Evolutionary conservation across 1,140 invertebrate genomes (phyloP).

Genomic region (Leucophenga varia): DNA sequence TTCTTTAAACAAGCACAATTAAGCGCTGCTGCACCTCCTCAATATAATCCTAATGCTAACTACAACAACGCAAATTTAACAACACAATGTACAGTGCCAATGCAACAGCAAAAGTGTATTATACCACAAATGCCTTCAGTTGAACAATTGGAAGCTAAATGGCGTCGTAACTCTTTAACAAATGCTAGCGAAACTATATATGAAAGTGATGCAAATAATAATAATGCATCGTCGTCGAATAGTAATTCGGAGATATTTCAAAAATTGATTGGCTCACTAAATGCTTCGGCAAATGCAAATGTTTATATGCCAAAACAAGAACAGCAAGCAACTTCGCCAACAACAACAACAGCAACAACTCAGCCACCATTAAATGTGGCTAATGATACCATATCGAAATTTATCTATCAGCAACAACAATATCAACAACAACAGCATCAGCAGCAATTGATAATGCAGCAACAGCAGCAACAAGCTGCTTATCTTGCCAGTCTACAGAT

Average conservation of each 20-base stretch:
- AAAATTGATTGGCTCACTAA: constrained; percentile 42
- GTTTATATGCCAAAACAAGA: constrained; percentile 18
- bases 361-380: constrained; percentile 1
- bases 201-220: neutral
- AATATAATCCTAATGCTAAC: constrained; percentile 16
- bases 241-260: constrained; percentile 40
- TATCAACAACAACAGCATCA: constrained; percentile 48
- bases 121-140: constrained; percentile 40
- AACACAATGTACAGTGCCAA: constrained; percentile 5
- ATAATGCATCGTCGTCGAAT: constrained; percentile 1
- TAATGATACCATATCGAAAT: constrained; percentile 43
- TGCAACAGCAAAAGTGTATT: constrained; percentile 30
- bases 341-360: constrained; percentile 12
- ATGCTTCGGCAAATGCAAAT: neutral
- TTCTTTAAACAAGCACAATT: constrained; percentile 47
- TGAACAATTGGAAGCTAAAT: constrained; percentile 50
- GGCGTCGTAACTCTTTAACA: constrained; percentile 43
- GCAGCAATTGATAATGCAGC: constrained; percentile 40
- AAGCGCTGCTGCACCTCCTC: neutral
- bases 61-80: constrained; percentile 3
- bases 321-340: constrained; percentile 2
- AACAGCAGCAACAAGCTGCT: constrained; percentile 50
- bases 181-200: constrained; percentile 8
- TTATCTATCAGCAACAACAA: constrained; percentile 45
- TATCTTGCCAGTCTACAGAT: constrained; percentile 45